Evolutionary conservation across 1,140 invertebrate genomes (phyloP).

Genomic region (Tribolium madens): DNA sequence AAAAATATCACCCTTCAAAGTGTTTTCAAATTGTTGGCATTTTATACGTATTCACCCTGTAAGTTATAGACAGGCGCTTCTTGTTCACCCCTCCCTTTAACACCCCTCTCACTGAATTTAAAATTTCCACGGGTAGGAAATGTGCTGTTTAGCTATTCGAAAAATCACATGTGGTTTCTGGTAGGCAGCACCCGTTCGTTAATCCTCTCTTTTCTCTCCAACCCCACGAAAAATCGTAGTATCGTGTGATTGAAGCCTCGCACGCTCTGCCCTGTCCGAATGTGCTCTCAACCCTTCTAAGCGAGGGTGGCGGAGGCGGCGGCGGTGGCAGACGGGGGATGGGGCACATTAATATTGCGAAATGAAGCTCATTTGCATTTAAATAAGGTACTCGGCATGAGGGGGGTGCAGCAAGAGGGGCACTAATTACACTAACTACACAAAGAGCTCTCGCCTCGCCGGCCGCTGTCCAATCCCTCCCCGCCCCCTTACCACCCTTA

Average conservation of each 20-base stretch:
- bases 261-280: conserved; percentile 36
- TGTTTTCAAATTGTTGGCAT: too few species aligned
- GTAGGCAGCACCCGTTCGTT: too few species aligned
- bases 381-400: conserved; percentile 78
- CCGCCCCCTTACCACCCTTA: conserved; percentile 52
- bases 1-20: too few species aligned
- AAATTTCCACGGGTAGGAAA: too few species aligned
- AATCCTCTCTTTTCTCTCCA: too few species aligned
- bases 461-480: conserved; percentile 62
- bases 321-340: conserved; percentile 66
- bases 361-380: conserved; percentile 90
- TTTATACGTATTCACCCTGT: too few species aligned
- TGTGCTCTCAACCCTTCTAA: conserved; percentile 48
- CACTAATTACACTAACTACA: conserved; percentile 67
- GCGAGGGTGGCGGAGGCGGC: conserved; percentile 53
- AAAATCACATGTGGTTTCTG: too few species aligned
- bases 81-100: too few species aligned
- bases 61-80: too few species aligned
- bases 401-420: conserved; percentile 63
- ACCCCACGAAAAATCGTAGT: not conserved
- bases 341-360: conserved; percentile 86
- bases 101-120: too few species aligned
- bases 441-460: conserved; percentile 66
- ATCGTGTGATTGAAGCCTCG: conserved; percentile 37
- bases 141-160: too few species aligned